A percentile compares a stretch with the other conserved stretches of the same genome.
These are phyloP conservation scores for Rhinella marina DNA, from an alignment of 2,797 vertebrate species.

Conservation along the genomic window DNA sequence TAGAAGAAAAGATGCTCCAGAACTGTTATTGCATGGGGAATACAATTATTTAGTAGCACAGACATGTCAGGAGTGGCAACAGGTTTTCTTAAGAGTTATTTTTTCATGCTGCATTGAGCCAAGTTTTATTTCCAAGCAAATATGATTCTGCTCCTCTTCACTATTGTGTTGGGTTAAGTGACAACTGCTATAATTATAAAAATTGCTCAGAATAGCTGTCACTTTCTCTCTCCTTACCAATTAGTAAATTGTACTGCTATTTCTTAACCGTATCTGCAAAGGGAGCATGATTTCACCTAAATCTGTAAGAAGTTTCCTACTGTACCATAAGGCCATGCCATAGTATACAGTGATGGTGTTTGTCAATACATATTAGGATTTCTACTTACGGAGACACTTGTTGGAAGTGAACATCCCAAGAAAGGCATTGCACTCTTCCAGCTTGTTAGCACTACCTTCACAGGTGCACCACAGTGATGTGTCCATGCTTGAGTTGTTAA, in stretches of 20 bases:
- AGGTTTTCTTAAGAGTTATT: too few relatives aligned
- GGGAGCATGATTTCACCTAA: neutral
- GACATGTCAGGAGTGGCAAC: too few relatives aligned
- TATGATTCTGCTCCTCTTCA: neutral
- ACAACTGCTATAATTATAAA: neutral
- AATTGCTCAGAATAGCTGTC: neutral
- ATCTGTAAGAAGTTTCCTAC: too few relatives aligned
- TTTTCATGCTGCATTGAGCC: neutral
- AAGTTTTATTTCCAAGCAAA: neutral
- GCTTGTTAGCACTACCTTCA: conserved; percentile 89
- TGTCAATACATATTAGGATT: neutral
- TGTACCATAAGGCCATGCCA: neutral
- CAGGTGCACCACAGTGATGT: conserved; percentile 92
- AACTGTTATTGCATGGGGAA: too few relatives aligned
- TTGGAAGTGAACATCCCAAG: conserved; percentile 87
- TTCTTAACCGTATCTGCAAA: neutral
- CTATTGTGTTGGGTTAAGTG: neutral
- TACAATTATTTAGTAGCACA: too few relatives aligned
- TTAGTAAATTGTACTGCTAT: neutral
- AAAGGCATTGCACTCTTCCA: conserved; percentile 88
- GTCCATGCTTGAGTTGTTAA: conserved; percentile 85
- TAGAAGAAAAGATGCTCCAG: too few relatives aligned
- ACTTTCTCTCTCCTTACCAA: neutral
- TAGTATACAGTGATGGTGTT: neutral
- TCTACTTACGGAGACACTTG: conserved; percentile 87